Percentiles rank a stretch among this genome's conserved stretches.
phyloP scores from a whole-genome alignment of 1,140 invertebrate species.

The Oryctes rhinoceros region DNA sequence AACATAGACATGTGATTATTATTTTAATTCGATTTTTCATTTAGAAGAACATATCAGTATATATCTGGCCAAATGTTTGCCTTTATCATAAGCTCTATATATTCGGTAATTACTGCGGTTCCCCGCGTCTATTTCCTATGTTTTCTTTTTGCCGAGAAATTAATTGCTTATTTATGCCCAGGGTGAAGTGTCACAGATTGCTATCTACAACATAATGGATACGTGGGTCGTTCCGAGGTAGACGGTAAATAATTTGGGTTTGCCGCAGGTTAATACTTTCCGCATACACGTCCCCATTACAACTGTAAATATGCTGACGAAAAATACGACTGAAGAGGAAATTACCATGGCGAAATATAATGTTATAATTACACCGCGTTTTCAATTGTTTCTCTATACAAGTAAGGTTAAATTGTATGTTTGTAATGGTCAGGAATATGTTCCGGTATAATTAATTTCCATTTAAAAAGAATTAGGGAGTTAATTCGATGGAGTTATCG shows the following conservation, averaged over 20 bases:
- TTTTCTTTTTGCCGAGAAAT: constrained; percentile 14
- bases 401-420: not conserved
- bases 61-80: not conserved
- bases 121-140: constrained; percentile 7
- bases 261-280: not conserved
- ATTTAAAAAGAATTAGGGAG: too few species aligned
- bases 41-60: too few species aligned
- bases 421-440: not conserved
- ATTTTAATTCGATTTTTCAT: too few species aligned
- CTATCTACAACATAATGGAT: constrained; percentile 15
- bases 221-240: not conserved
- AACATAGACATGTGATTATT: too few species aligned
- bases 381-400: not conserved
- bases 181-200: constrained; percentile 21
- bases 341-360: not conserved
- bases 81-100: not conserved
- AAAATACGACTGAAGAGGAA: not conserved
- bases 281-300: not conserved
- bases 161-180: constrained; percentile 18
- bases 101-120: not conserved
- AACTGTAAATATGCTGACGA: constrained; percentile 9
- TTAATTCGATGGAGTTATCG: too few species aligned
- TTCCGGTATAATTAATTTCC: not conserved
- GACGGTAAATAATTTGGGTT: not conserved
- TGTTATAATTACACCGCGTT: not conserved